These are phyloP conservation scores for Aldabrachelys gigantea DNA, from an alignment of 2,113 vertebrate species.

Conservation along the genomic window DNA sequence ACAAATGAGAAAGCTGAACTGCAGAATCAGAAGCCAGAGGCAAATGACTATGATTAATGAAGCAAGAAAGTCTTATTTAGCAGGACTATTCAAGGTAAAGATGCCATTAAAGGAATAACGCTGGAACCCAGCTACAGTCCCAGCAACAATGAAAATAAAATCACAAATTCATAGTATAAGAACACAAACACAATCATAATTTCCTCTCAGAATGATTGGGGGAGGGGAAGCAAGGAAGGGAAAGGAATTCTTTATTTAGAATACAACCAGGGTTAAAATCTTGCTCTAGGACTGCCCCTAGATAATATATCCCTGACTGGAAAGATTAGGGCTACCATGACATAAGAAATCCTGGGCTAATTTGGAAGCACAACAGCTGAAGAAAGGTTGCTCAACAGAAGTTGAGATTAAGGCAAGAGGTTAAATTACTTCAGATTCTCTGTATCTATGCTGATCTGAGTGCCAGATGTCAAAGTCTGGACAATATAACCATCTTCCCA, in stretches of 20 bases:
- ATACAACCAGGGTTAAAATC: neutral
- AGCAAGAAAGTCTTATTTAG: neutral
- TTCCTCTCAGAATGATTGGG: neutral
- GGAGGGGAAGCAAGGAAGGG: neutral
- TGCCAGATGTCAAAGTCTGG: conserved; percentile 62
- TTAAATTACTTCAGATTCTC: conserved; percentile 65
- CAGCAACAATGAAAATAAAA: neutral
- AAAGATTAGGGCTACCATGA: conserved; percentile 62
- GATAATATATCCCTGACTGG: conserved; percentile 50
- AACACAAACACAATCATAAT: neutral
- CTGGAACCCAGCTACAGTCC: neutral
- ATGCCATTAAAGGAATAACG: conserved; percentile 8
- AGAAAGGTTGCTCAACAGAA: conserved; percentile 64
- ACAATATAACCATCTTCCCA: conserved; percentile 25
- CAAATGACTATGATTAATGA: neutral
- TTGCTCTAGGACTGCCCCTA: conserved; percentile 20
- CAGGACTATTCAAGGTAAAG: conserved; percentile 22
- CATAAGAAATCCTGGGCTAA: conserved; percentile 65
- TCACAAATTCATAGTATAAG: neutral
- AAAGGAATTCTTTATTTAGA: neutral
- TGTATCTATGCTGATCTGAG: conserved; percentile 45
- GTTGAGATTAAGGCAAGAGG: conserved; percentile 53
- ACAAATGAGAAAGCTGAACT: conserved; percentile 35
- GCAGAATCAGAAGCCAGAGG: neutral
- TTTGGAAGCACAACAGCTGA: conserved; percentile 62